Percentiles rank a stretch among this genome's conserved stretches.
These are phyloP conservation scores for Paradisaea rubra DNA, from an alignment of 2,113 vertebrate species.

Conservation along the genomic window DNA sequence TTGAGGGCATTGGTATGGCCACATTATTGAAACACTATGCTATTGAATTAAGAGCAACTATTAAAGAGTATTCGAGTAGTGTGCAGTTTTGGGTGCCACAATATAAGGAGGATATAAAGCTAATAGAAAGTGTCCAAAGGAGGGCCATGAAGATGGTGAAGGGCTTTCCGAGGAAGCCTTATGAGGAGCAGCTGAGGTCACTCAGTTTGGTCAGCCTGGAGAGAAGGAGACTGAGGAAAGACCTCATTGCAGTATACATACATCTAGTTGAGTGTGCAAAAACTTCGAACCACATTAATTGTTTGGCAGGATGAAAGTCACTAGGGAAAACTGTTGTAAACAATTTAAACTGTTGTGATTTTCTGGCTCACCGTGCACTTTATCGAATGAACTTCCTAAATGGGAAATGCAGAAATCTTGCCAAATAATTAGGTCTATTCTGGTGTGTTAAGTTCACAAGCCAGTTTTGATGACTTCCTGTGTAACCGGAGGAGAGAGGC, in stretches of 20 bases:
- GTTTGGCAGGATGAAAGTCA: background rate
- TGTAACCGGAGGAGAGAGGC: background rate
- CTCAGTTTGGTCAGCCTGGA: background rate
- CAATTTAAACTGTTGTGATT: background rate
- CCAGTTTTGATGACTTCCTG: background rate
- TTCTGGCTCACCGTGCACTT: background rate
- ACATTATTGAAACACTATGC: background rate
- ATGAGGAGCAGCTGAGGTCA: background rate
- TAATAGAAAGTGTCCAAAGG: background rate
- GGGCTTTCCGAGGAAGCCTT: background rate
- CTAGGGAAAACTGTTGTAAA: background rate
- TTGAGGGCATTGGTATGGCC: background rate
- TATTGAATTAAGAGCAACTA: background rate
- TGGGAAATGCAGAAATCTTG: background rate
- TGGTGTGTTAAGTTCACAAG: background rate
- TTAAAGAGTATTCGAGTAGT: background rate
- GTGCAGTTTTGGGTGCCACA: background rate
- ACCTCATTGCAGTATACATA: background rate
- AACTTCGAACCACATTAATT: background rate
- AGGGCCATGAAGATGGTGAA: background rate
- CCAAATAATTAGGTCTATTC: background rate
- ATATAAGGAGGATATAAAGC: background rate
- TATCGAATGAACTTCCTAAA: constrained; percentile 5
- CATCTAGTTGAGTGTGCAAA: background rate
- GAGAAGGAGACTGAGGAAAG: background rate